Conservation (phyloP, 2,888 invertebrate species). For the Pristionchus entomophagus region DNA sequence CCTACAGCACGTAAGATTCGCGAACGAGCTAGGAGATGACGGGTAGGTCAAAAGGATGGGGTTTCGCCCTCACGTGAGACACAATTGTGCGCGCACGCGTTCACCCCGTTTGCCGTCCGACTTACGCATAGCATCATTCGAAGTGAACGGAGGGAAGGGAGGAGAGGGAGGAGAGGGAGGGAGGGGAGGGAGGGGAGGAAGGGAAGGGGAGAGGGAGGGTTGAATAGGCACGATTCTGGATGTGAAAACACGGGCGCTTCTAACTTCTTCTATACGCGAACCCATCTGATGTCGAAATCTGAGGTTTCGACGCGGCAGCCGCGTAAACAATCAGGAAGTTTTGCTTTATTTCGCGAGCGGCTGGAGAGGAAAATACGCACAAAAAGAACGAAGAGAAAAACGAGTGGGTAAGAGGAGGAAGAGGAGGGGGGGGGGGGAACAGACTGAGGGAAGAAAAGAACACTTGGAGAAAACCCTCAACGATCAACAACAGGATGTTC, state of each 20-base stretch:
- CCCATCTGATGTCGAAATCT: too few relatives aligned
- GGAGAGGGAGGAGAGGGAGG: not conserved
- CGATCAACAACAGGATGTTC: not conserved
- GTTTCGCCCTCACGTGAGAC: not conserved
- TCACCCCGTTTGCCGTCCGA: not conserved
- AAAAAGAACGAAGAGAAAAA: not conserved
- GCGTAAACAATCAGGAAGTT: too few relatives aligned
- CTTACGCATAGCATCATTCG: conserved; percentile 3
- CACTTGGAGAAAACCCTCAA: not conserved
- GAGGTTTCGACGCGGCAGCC: too few relatives aligned
- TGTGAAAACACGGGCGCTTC: too few relatives aligned
- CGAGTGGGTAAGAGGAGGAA: not conserved
- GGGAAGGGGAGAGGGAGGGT: not conserved
- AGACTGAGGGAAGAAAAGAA: not conserved
- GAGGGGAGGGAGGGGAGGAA: not conserved
- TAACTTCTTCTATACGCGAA: too few relatives aligned
- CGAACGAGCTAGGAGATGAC: too few relatives aligned
- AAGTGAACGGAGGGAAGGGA: not conserved
- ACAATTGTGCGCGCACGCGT: not conserved
- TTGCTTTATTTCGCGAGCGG: too few relatives aligned
- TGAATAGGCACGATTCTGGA: too few relatives aligned
- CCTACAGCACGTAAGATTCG: too few relatives aligned
- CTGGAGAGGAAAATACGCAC: not conserved
- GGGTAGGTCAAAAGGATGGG: not conserved
- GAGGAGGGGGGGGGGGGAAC: not conserved